phyloP scores from a whole-genome alignment of 2,113 vertebrate species.

The Ceuthmochares aereus region DNA sequence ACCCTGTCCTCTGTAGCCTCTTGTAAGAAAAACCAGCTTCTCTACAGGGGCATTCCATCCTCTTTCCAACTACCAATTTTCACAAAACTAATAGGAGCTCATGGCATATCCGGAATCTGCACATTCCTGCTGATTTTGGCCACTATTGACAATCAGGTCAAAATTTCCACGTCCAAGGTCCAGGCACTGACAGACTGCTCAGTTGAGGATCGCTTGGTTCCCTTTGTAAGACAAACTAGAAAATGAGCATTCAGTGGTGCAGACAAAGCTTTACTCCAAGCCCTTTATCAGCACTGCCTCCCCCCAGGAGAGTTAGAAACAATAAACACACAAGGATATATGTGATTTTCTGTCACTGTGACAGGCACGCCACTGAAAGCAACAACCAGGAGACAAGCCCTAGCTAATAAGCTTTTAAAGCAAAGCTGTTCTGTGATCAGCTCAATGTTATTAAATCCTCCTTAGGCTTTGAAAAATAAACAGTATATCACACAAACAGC shows the following conservation, averaged over 20 bases:
- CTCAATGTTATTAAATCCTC: background rate
- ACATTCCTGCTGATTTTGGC: background rate
- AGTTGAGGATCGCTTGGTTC: background rate
- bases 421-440: constrained; percentile 42
- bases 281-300: background rate
- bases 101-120: rapidly evolving
- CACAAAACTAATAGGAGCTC: background rate
- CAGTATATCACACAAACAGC: background rate
- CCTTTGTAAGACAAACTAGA: background rate
- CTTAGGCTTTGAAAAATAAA: constrained; percentile 30
- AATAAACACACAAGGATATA: background rate
- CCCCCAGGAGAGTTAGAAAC: background rate
- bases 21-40: background rate
- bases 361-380: background rate
- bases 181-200: background rate
- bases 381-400: background rate
- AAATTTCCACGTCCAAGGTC: background rate
- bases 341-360: background rate
- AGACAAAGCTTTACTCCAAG: background rate
- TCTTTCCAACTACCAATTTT: background rate
- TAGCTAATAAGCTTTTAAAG: constrained; percentile 37
- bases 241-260: background rate
- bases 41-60: rapidly evolving
- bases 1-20: background rate
- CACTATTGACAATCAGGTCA: background rate